These are phyloP conservation scores for Heliconius nattereri DNA, from an alignment of 1,140 invertebrate genomes.

Conservation along the genomic window DNA sequence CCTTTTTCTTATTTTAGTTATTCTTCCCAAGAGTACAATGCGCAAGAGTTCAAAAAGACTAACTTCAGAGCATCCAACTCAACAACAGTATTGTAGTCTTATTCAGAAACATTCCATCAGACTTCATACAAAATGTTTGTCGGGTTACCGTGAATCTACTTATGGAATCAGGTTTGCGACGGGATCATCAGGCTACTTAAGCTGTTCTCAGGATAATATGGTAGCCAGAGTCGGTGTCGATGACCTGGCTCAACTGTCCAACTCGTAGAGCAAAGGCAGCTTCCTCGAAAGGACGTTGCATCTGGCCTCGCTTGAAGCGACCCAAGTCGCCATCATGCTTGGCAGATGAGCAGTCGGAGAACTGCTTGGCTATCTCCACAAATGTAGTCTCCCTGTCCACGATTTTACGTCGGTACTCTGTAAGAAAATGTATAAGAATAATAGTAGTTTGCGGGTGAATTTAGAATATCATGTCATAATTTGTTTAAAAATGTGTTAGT, in stretches of 20 bases:
- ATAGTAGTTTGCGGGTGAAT: no score
- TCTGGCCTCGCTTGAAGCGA: slow-evolving; percentile 90
- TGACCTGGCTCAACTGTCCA: slow-evolving; percentile 93
- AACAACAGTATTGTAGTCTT: no score
- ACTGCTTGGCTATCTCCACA: slow-evolving; percentile 91
- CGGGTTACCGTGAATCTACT: neutral
- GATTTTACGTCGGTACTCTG: slow-evolving; percentile 90
- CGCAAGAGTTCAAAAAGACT: no score
- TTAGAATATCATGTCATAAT: no score
- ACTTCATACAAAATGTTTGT: no score
- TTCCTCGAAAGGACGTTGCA: slow-evolving; percentile 98
- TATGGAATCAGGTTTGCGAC: neutral
- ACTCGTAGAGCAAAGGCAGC: slow-evolving; percentile 94
- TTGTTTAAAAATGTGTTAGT: no score
- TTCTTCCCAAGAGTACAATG: no score
- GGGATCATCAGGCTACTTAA: slow-evolving; percentile 74
- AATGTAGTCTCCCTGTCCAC: slow-evolving; percentile 89
- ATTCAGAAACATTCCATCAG: no score
- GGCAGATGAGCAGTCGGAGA: slow-evolving; percentile 97
- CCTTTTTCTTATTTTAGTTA: no score
- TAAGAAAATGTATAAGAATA: slow-evolving; percentile 28
- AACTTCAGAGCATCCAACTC: no score
- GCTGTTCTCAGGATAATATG: slow-evolving; percentile 96
- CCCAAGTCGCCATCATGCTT: slow-evolving; percentile 96
- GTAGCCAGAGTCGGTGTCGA: slow-evolving; percentile 96